Evolutionary conservation across 2,113 vertebrate genomes (phyloP), one percentile per base, ranked within the genome.

Genomic region (Tautogolabrus adspersus): DNA sequence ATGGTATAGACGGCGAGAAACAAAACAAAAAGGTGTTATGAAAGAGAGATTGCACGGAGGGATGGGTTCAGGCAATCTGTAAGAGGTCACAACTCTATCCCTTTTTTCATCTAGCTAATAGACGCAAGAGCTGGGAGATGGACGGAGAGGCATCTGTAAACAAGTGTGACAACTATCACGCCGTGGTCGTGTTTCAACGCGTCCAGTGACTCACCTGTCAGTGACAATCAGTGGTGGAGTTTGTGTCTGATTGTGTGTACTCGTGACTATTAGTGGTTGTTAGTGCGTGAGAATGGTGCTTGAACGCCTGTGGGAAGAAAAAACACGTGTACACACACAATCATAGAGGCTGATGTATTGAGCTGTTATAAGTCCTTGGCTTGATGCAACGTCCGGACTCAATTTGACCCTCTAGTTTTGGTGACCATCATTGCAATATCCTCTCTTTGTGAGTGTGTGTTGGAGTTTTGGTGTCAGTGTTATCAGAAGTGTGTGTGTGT

Each of bases 381-480:
- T 71, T 88, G 87, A 88, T 75, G 59, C 59, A 73, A 70, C 21
- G 84, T 75, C 67, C 38, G 54, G 81, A 80, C 75, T 91, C 88
- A 89, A 93, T 93, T 92, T 90, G 79, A 82, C 79, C 88, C 72
- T 86, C 73, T 52, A 59, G 79, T 81, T 83, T 76, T 61, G 56
- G 74, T 83, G 86, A 84, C 85, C 76, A 77, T 86, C 86, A 90
- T 38, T 23, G 52, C 74, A 70, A 51, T 64, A 49, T 83, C 70
- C 60, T 70, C 51, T 18, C 23, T 79, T 72, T 83, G 67, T 44
- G 73, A 71, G 70, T 21, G 40, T 54, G 70, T 49, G 77, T 75
- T 55, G 21, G 71, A 55, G 71, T 49, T 67, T 16, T 3, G 59
- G 66, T 56, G 57, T 42, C 11, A 18, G 7, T 54, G 64, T n/a